Conservation (phyloP, 2,888 invertebrate genomes). For the Metalampra italica region DNA sequence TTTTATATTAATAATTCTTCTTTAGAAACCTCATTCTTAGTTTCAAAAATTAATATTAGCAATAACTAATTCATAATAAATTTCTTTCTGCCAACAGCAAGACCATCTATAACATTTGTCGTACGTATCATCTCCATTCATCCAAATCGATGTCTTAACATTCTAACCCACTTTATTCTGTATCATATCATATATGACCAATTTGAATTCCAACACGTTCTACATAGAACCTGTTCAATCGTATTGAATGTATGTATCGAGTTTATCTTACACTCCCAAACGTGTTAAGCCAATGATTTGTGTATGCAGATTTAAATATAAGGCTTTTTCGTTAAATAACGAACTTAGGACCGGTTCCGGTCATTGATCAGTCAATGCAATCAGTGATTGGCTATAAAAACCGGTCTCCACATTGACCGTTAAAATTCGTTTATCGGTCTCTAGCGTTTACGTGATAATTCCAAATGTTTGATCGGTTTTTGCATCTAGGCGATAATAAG, state of each 20-base stretch:
- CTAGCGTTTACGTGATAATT: slow-evolving; percentile 43
- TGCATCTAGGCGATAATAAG: slow-evolving; percentile 40
- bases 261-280: slow-evolving; percentile 15
- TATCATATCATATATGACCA: slow-evolving; percentile 27
- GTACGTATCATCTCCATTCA: slow-evolving; percentile 5
- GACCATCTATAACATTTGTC: slow-evolving; percentile 3
- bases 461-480: slow-evolving; percentile 40
- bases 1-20: no score
- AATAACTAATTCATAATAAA: no score
- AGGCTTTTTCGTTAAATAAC: slow-evolving; percentile 31
- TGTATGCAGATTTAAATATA: slow-evolving; percentile 36
- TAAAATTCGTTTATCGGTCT: slow-evolving; percentile 47
- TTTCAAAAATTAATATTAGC: no score
- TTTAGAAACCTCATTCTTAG: no score
- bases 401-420: slow-evolving; percentile 53
- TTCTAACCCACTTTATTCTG: slow-evolving; percentile 46
- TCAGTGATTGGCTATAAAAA: slow-evolving; percentile 36
- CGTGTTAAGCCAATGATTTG: slow-evolving; percentile 35
- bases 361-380: slow-evolving; percentile 36
- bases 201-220: slow-evolving; percentile 36
- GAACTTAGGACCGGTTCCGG: slow-evolving; percentile 30
- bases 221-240: slow-evolving; percentile 30
- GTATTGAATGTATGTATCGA: slow-evolving; percentile 17
- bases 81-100: neutral
- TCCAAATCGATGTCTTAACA: slow-evolving; percentile 23